phyloP scores from a whole-genome alignment of 2,113 vertebrate species.

The Neolamprologus kungweensis region DNA sequence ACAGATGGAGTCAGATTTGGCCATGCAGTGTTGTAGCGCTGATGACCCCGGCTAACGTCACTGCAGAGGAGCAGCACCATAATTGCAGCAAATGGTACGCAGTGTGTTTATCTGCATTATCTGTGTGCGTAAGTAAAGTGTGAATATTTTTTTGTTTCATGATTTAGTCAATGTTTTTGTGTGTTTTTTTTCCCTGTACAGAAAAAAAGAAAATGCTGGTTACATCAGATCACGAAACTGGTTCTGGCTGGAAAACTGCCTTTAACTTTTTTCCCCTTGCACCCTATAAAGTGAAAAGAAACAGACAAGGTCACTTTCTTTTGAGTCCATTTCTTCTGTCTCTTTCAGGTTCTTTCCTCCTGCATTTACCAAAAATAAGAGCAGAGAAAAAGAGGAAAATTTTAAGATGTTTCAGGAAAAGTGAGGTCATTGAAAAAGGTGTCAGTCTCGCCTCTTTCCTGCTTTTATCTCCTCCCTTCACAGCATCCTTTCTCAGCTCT shows the following conservation, averaged over 20 bases:
- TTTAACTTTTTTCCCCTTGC: background rate
- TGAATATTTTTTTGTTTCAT: background rate
- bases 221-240: background rate
- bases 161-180: background rate
- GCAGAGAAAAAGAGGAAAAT: background rate
- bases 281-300: background rate
- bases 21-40: background rate
- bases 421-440: background rate
- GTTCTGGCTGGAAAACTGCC: background rate
- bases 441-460: background rate
- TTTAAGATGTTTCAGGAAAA: background rate
- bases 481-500: background rate
- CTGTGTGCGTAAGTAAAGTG: background rate
- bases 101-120: background rate
- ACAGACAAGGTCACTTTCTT: background rate
- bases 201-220: background rate
- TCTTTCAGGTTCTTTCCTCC: background rate
- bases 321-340: background rate
- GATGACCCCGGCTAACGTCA: background rate
- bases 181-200: fast-evolving
- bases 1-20: background rate
- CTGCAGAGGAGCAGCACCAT: fast-evolving
- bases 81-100: background rate
- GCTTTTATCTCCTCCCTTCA: background rate
- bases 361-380: background rate